Evolutionary conservation across 2,888 invertebrate species (phyloP).

Genomic region (Mythimna lalbum): DNA sequence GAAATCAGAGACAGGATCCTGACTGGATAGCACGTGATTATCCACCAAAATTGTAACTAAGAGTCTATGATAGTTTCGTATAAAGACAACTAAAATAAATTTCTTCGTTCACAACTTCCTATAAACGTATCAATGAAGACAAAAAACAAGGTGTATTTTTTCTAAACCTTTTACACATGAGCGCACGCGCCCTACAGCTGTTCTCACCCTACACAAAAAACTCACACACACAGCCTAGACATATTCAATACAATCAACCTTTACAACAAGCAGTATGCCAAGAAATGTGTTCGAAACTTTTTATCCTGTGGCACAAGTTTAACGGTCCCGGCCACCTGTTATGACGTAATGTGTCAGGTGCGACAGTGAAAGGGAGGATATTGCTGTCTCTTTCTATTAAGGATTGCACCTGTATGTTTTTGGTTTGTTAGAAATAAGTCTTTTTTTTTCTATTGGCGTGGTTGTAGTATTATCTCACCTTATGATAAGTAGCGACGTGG

Average conservation of each 20-base stretch:
- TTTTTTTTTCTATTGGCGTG: not conserved
- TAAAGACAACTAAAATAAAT: not conserved
- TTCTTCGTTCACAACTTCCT: not conserved
- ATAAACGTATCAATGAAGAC: constrained; percentile 17
- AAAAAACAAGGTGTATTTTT: constrained; percentile 40
- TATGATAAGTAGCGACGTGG: too few relatives aligned
- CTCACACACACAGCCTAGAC: constrained; percentile 30
- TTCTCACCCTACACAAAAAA: constrained; percentile 37
- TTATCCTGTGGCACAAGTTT: constrained; percentile 66
- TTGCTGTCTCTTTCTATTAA: constrained; percentile 55
- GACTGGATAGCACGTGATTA: not conserved
- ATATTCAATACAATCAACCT: not conserved
- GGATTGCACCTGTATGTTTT: constrained; percentile 51
- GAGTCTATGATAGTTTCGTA: not conserved
- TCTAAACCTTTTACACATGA: constrained; percentile 68
- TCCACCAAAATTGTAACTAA: not conserved
- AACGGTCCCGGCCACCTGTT: constrained; percentile 78
- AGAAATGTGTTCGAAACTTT: not conserved
- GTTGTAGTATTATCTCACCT: not conserved
- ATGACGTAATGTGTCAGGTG: constrained; percentile 78
- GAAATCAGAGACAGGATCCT: too few relatives aligned
- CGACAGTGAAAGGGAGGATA: constrained; percentile 41
- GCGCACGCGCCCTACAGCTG: constrained; percentile 78
- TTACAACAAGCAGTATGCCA: constrained; percentile 4
- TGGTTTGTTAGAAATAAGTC: not conserved